Base-by-base conservation (phyloP, 2,797 vertebrate genomes). In the Sebastes variabilis region DNA sequence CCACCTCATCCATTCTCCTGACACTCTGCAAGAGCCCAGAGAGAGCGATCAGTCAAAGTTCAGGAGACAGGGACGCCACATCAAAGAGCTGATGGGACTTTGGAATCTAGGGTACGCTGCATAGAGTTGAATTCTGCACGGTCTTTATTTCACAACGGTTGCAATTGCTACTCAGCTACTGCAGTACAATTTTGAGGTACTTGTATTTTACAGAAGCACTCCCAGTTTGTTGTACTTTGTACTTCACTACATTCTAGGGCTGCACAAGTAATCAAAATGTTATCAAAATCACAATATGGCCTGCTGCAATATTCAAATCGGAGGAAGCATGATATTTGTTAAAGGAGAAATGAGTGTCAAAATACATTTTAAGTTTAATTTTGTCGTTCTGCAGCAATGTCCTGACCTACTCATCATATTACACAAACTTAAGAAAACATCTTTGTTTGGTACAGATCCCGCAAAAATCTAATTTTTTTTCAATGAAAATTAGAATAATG, bases 21-120 rank as follows among this genome's bases (percentile, higher is more conserved):
- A 90, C 91, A 88, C 85, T 83, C 79, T 30, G 70, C 78, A 36
- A 36, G 38, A 64, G 76, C 86, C 84, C 56, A 20, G 79, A 88
- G 82, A 83, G 87, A 89, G 62, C 79, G 34, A 94, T 95, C 93
- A 87, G 85, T 94, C 92, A 94, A 87, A 85, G 89, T 82, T 90
- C 77, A 84, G 72, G 74, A 69, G 87, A 85, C 87, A 77, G 80
- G 72, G 77, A 80, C 13, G 66, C 70, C 61, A 22, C 83, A 84
- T 89, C 81, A 85, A 85, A 84, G 75, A 66, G 79, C 81, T 76
- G 80, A 90, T 86, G 85, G 79, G 79, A 87, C 83, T 86, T 49
- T 66, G 55, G 77, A 77, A 82, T 81, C 73, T 20, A n/a, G 73
- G 61, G 60, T 78, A 46, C 32, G 42, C n/a, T 42, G 65, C 46